A percentile compares a stretch with the other conserved stretches of the same genome.
Conservation (phyloP, 2,113 vertebrate genomes). For the Amphiprion percula region DNA sequence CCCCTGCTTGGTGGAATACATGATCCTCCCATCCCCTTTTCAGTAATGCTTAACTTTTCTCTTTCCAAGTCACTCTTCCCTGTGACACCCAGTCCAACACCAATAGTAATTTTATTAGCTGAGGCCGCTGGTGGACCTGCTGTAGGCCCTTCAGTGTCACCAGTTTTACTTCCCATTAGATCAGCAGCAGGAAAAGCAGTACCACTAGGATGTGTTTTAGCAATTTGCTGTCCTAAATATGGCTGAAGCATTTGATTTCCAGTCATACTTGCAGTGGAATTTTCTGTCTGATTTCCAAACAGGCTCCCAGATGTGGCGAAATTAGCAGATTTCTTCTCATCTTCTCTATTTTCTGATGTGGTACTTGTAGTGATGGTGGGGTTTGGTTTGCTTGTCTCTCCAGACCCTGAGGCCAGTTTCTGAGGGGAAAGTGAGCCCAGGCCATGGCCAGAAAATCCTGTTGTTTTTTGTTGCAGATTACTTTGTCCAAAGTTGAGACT, state of each 20-base stretch:
- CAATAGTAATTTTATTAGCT: background rate
- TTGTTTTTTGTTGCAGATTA: constrained; percentile 29
- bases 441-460: constrained; percentile 23
- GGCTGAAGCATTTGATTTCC: constrained; percentile 48
- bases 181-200: constrained; percentile 17
- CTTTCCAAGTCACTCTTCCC: background rate
- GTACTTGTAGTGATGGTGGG: constrained; percentile 70
- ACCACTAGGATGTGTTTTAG: constrained; percentile 6
- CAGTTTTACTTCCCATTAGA: constrained; percentile 19
- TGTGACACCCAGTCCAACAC: background rate
- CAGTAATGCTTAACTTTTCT: constrained; percentile 38
- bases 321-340: constrained; percentile 21
- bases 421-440: constrained; percentile 10
- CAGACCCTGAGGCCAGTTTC: background rate
- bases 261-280: constrained; percentile 18
- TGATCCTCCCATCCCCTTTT: background rate
- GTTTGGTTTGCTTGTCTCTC: constrained; percentile 72
- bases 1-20: background rate
- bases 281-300: constrained; percentile 20
- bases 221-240: constrained; percentile 44
- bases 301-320: background rate
- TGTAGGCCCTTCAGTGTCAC: background rate
- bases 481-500: constrained; percentile 35
- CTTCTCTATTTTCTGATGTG: constrained; percentile 20
- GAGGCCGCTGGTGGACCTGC: constrained; percentile 3